Base-by-base conservation (phyloP, 2,888 invertebrate genomes). In the Neocrepidodera transversa region DNA sequence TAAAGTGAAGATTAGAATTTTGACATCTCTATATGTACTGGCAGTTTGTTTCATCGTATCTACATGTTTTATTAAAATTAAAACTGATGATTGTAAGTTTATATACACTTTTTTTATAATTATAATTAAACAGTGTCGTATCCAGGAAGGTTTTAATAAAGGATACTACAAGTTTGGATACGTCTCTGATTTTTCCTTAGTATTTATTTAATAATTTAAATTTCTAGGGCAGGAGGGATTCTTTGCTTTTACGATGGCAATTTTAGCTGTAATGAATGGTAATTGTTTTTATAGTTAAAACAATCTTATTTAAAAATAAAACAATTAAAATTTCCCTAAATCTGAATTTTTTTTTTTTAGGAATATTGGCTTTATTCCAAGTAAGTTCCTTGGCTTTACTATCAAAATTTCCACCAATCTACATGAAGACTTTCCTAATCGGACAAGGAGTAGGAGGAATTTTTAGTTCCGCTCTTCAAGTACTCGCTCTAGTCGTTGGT, bases 31-130 rank as follows among this genome's bases (percentile, higher is more conserved):
- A 10, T 35, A 32, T n/a, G 48, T 69, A n/a, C n/a, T 66, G 30
- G 52, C 60, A 6, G 28, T 58, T 8, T 45, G 63, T 48, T 69
- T 65, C 23, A 26, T 38, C 11, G 14, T 64, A 6, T 57, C 62
- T 2, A 65, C 68, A 0, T 38, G 42, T 2, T 60, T 66, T 30
- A 65, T 67, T 11, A 59, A 60, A 55, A 53, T 64, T 8, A 40
- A 66, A 23, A 65, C 65, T 11, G 65, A 67, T 26, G 23, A 51
- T 8, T 65, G 68, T 68, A 58, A 68, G 67, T 61, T 47, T 8
- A 42, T 14, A 6, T 5, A 26, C 7, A 17, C n/a, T 23, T 42
- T 42, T n/a, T n/a, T n/a, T n/a, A n/a, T n/a, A n/a, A n/a, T n/a
- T n/a, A n/a, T n/a, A n/a, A n/a, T n/a, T n/a, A n/a, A n/a, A n/a